phyloP scores from a whole-genome alignment of 2,113 vertebrate genomes.

The Zosterops pallidus region DNA sequence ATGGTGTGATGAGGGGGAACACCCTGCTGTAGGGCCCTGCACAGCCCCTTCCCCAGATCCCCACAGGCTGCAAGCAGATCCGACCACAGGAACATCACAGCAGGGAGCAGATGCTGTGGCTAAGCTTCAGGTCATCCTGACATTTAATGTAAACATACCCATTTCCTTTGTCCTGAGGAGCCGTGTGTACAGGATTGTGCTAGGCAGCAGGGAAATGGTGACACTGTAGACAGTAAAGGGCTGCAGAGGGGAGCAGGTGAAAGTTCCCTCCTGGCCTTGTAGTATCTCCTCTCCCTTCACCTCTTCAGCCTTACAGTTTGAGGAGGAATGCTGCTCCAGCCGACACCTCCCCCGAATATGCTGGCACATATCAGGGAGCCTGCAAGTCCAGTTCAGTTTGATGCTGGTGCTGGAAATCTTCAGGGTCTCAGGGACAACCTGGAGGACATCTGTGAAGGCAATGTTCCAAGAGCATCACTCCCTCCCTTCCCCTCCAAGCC shows the following conservation, averaged over 20 bases:
- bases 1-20: rapidly evolving
- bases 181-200: background rate
- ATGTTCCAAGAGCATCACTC: background rate
- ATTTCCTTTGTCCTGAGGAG: background rate
- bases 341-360: background rate
- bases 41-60: background rate
- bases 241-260: background rate
- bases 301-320: background rate
- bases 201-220: background rate
- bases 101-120: background rate
- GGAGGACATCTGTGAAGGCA: background rate
- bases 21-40: background rate
- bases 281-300: background rate
- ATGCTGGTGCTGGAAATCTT: slow-evolving; percentile 21
- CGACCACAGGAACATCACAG: background rate
- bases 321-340: background rate
- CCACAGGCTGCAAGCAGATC: background rate
- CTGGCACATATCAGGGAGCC: background rate
- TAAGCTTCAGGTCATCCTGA: background rate
- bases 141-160: background rate
- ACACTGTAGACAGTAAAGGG: slow-evolving; percentile 16
- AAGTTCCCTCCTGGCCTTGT: background rate
- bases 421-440: background rate
- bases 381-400: slow-evolving; percentile 33
- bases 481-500: background rate